Conservation (phyloP, 2,113 vertebrate species). For the Prinia subflava region DNA sequence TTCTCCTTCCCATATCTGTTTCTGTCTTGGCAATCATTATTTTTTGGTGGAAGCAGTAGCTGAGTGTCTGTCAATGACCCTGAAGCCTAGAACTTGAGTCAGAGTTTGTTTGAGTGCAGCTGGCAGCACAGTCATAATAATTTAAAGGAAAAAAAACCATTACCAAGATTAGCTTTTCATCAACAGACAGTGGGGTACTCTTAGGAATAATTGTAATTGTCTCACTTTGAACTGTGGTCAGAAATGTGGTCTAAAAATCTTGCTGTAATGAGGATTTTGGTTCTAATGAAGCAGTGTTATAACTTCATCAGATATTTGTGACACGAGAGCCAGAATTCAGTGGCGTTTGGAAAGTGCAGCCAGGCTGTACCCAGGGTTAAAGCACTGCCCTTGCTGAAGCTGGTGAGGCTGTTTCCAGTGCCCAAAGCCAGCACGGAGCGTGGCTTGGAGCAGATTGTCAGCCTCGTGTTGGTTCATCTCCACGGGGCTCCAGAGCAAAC, state of each 20-base stretch:
- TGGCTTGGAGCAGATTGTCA: not conserved
- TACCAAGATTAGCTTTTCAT: not conserved
- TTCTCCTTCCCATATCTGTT: not conserved
- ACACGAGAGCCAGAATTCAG: not conserved
- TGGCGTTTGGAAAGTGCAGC: not conserved
- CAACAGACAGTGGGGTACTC: not conserved
- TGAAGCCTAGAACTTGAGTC: not conserved
- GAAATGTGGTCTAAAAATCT: not conserved
- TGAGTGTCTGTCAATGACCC: not conserved
- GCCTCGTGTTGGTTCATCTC: not conserved
- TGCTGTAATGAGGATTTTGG: not conserved
- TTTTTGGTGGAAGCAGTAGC: not conserved
- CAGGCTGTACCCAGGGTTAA: not conserved
- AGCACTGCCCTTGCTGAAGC: not conserved
- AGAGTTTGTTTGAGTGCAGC: not conserved
- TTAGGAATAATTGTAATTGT: not conserved
- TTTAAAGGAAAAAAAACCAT: not conserved
- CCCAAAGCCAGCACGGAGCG: accelerated
- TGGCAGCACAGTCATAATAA: not conserved
- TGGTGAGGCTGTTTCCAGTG: not conserved
- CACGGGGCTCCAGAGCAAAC: not conserved
- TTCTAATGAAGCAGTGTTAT: not conserved
- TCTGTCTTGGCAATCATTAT: not conserved
- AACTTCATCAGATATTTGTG: not conserved
- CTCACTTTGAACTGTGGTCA: not conserved